Evolutionary conservation across 1,140 invertebrate species (phyloP), one percentile per base, ranked within the genome.

Genomic region (Lucilia cuprina): DNA sequence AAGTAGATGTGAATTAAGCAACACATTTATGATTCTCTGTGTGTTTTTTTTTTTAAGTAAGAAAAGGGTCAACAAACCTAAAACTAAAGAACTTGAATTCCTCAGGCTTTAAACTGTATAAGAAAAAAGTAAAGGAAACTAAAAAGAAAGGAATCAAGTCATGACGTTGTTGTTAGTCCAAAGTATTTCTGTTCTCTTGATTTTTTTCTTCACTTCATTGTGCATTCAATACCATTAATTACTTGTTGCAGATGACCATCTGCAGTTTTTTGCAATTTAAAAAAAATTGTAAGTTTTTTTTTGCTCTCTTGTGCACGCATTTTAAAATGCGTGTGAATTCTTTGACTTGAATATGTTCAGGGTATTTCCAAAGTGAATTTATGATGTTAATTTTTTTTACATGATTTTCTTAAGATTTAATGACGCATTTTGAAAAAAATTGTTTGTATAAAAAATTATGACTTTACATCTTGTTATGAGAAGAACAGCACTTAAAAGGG

Each of bases 81-180:
- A 70, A 7, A 70, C n/a, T 70, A 12, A 70, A 25, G 65, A 70
- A 21, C 9, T 2, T 70, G 65, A 70, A 70, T 70, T 25, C 65
- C n/a, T 70, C n/a, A 19, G 7, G 65, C n/a, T 21, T 13, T 55
- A 17, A 41, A n/a, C 50, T 55, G 50, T 55, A n/a, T 17, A 55
- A 7, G 2, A 55, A 41, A 7, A 17, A 55, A 41, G 41, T 30
- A 30, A 41, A 41, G 41, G 41, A 55, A 55, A 8, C 50, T 5
- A 55, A n/a, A 21, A 21, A 70, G n/a, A 70, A 12, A 25, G 19
- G 65, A 21, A 21, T 70, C n/a, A 70, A 10, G n/a, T 70, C 65
- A 70, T 70, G 9, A 70, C 65, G 65, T 25, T 60, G 55, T 65
- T 65, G 65, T 70, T 70, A 70, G 65, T 70, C 65, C 65, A 70